Evolutionary conservation across 2,888 invertebrate genomes (phyloP).

Genomic region (Hermaeophaga mercurialis): DNA sequence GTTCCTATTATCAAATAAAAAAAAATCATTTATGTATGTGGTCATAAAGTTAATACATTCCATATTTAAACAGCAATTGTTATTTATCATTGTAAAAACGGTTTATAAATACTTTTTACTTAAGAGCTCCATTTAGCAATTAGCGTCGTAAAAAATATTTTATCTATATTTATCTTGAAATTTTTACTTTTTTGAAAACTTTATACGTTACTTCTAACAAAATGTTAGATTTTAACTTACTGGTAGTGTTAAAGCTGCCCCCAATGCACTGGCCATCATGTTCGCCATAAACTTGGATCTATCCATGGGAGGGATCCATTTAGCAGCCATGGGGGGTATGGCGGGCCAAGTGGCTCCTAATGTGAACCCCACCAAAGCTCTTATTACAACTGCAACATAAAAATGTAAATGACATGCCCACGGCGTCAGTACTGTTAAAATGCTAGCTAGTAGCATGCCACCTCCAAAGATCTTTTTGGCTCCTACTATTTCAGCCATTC

Average conservation of each 20-base stretch:
- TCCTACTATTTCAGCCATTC: conserved; percentile 82
- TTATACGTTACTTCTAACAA: no score
- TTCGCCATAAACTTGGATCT: conserved; percentile 91
- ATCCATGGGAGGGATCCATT: conserved; percentile 94
- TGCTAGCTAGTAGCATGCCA: conserved; percentile 81
- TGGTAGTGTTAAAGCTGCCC: conserved; percentile 90
- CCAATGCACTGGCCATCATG: conserved; percentile 91
- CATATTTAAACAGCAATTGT: no score
- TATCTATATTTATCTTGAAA: no score
- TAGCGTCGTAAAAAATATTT: no score
- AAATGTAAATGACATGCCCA: conserved; percentile 73
- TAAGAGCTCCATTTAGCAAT: no score
- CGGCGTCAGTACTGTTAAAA: conserved; percentile 82
- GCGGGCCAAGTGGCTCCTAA: conserved; percentile 91
- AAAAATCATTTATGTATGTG: no score
- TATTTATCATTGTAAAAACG: no score
- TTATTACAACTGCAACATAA: conserved; percentile 70
- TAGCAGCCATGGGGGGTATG: conserved; percentile 89
- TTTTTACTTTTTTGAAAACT: no score
- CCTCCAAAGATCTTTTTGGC: conserved; percentile 85
- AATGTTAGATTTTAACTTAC: conserved; percentile 60
- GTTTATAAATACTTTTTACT: no score
- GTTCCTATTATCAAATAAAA: no score
- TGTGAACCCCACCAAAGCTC: conserved; percentile 64
- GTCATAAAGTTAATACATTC: no score